phyloP scores from a whole-genome alignment of 2,888 invertebrate species.

The Ashinkailepas kermadecensis region DNA sequence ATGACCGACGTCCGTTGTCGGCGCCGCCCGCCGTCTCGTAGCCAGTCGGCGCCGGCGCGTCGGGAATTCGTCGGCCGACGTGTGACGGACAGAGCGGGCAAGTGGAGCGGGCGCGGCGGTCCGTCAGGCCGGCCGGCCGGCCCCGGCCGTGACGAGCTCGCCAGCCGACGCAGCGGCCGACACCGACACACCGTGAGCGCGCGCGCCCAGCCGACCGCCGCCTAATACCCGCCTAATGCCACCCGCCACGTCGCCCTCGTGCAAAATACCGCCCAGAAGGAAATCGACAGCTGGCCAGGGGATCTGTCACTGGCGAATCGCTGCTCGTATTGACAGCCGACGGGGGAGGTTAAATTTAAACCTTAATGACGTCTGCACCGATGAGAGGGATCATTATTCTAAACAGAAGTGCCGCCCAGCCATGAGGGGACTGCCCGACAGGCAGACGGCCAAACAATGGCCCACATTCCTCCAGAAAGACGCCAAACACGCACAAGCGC shows the following conservation, averaged over 20 bases:
- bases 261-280: conserved; percentile 1
- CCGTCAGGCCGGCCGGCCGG: not conserved
- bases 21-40: too few species aligned
- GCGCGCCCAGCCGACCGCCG: not conserved
- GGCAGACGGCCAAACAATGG: not conserved
- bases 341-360: conserved; percentile 12
- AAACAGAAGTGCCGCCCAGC: not conserved
- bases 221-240: conserved; percentile 2
- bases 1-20: too few species aligned
- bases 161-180: too few species aligned
- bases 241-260: not conserved
- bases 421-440: not conserved
- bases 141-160: not conserved
- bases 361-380: conserved; percentile 6
- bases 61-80: not conserved
- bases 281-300: conserved; percentile 1
- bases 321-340: not conserved
- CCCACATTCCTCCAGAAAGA: not conserved
- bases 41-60: too few species aligned
- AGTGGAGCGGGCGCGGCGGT: not conserved
- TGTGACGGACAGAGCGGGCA: not conserved
- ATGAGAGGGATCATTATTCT: conserved; percentile 3
- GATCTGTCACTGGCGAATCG: not conserved
- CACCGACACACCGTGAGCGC: not conserved
- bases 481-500: not conserved